Evolutionary conservation across 2,113 vertebrate species (phyloP).

Genomic region (Saiga tatarica): DNA sequence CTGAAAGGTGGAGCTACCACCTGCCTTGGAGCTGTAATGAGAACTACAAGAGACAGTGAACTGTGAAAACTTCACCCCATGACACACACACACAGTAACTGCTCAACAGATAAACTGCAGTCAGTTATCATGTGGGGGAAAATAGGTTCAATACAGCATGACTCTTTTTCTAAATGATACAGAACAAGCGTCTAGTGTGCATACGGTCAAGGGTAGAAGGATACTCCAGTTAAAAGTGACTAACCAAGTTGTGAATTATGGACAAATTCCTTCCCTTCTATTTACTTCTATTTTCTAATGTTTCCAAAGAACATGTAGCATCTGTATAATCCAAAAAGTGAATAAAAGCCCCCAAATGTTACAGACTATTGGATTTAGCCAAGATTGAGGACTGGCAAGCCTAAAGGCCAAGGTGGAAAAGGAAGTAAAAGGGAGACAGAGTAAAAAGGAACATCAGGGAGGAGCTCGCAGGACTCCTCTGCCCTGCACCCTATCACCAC

Average conservation of each 20-base stretch:
- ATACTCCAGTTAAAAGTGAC: neutral
- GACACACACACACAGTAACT: rapidly evolving
- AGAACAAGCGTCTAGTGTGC: neutral
- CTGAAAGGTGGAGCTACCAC: neutral
- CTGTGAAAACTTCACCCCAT: neutral
- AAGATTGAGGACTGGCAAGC: neutral
- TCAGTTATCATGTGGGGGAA: neutral
- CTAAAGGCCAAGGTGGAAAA: neutral
- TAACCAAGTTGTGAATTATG: neutral
- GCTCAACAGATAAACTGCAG: neutral
- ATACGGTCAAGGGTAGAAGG: neutral
- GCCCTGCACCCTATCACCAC: rapidly evolving
- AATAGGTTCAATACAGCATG: neutral
- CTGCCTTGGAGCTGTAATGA: neutral
- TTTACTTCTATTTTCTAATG: neutral
- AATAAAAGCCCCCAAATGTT: neutral
- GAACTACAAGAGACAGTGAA: neutral
- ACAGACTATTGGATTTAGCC: neutral
- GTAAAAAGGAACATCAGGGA: neutral
- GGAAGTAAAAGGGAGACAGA: neutral
- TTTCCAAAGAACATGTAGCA: neutral
- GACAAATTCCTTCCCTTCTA: neutral
- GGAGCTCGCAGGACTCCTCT: neutral
- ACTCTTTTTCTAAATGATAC: neutral
- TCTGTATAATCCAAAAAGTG: neutral